phyloP scores from a whole-genome alignment of 2,888 invertebrate species.

The Dorcus parallelipipedus region DNA sequence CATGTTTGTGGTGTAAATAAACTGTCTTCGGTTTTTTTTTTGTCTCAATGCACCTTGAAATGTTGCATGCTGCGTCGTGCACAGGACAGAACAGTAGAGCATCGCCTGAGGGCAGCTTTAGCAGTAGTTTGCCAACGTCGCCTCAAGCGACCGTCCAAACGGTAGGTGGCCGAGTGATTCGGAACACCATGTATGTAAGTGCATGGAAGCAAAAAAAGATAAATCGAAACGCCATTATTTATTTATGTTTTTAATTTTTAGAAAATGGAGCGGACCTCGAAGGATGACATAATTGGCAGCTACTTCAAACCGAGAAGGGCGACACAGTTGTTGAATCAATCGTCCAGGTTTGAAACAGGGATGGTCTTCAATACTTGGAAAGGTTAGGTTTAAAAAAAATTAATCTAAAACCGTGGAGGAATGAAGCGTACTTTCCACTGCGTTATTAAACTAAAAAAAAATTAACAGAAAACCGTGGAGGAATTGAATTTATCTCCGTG shows the following conservation, averaged over 20 bases:
- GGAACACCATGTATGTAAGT: background rate
- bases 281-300: conserved; percentile 62
- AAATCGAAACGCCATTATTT: background rate
- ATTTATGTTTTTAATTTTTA: conserved; percentile 26
- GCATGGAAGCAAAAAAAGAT: background rate
- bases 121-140: conserved; percentile 29
- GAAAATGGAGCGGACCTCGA: conserved; percentile 52
- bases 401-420: background rate
- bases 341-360: conserved; percentile 53
- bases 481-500: no score
- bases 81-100: conserved; percentile 3
- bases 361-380: conserved; percentile 55
- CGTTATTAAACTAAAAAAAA: no score
- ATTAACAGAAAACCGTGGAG: no score
- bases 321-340: conserved; percentile 57
- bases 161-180: conserved; percentile 5
- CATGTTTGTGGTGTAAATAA: no score
- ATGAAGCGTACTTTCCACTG: no score
- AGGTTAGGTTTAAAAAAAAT: conserved; percentile 40
- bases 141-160: conserved; percentile 23
- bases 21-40: background rate
- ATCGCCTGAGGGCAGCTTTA: conserved; percentile 21
- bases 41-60: conserved; percentile 6
- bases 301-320: conserved; percentile 71
- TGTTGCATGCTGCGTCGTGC: conserved; percentile 31